Evolutionary conservation across 92 coral and sea anemone species (phyloP).

Genomic region (Scolanthus callimorphus): DNA sequence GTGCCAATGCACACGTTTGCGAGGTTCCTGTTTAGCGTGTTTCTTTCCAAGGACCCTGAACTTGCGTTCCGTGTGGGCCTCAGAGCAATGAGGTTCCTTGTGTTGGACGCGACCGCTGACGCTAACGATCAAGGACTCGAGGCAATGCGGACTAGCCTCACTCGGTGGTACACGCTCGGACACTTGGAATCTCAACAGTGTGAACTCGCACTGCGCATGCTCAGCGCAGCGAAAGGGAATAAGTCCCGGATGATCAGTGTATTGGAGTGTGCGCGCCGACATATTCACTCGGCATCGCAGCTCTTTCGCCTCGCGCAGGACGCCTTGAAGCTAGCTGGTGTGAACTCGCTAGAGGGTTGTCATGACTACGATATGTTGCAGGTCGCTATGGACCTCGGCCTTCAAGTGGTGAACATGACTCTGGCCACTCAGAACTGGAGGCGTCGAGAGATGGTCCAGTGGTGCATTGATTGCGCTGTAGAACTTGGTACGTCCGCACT

Average conservation of each 20-base stretch:
- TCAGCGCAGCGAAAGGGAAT: conserved; percentile 80
- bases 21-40: conserved; percentile 78
- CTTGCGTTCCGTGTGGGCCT: conserved; percentile 92
- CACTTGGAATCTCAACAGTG: conserved; percentile 97
- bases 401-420: conserved; percentile 81
- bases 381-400: conserved; percentile 88
- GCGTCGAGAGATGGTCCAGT: conserved; percentile 91
- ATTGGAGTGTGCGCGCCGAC: conserved; percentile 57
- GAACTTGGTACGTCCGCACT: conserved; percentile 91
- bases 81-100: conserved; percentile 84
- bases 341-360: conserved; percentile 26
- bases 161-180: conserved; percentile 82
- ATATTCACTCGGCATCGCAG: conserved; percentile 87
- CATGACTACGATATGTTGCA: conserved; percentile 58
- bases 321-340: conserved; percentile 71
- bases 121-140: conserved; percentile 55
- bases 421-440: conserved; percentile 74
- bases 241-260: conserved; percentile 52
- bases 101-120: conserved; percentile 49
- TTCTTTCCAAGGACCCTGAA: conserved; percentile 66
- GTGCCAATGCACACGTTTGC: conserved; percentile 98
- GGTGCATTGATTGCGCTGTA: conserved; percentile 90
- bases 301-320: conserved; percentile 98
- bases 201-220: conserved; percentile 93
- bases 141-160: conserved; percentile 44